A percentile compares a stretch with the other conserved stretches of the same genome.
These are phyloP conservation scores for Drosophila anomalata DNA, from an alignment of 2,888 invertebrate species.

Conservation along the genomic window DNA sequence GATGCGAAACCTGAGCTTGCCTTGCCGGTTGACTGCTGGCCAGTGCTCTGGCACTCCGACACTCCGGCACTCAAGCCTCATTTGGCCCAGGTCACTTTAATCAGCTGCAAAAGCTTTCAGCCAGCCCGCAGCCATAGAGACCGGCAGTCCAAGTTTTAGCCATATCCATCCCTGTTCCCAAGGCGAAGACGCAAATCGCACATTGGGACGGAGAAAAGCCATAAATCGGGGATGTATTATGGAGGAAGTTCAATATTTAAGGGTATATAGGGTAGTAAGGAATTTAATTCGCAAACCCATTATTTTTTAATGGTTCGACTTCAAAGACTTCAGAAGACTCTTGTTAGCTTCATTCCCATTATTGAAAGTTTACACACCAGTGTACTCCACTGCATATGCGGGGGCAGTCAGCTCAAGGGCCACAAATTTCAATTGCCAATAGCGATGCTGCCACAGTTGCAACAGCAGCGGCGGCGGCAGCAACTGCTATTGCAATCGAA, in stretches of 20 bases:
- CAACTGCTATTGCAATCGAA: constrained; percentile 5
- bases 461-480: neutral
- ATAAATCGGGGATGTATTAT: neutral
- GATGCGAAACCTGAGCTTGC: constrained; percentile 33
- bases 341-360: neutral
- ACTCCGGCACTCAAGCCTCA: constrained; percentile 45
- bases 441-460: constrained; percentile 10
- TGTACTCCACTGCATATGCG: neutral
- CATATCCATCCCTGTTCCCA: neutral
- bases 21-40: constrained; percentile 25
- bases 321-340: neutral
- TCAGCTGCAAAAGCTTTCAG: constrained; percentile 52
- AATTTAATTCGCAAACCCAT: neutral
- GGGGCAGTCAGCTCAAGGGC: constrained; percentile 18
- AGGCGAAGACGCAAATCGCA: neutral
- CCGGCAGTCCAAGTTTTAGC: neutral
- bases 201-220: neutral
- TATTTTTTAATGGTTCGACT: neutral
- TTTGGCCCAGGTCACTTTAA: constrained; percentile 53
- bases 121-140: constrained; percentile 6
- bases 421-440: constrained; percentile 26
- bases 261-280: too few relatives aligned
- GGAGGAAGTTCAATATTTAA: neutral
- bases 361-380: neutral
- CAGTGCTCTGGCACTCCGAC: constrained; percentile 4